Conservation (phyloP, 1,140 invertebrate species). For the Euwallacea similis region DNA sequence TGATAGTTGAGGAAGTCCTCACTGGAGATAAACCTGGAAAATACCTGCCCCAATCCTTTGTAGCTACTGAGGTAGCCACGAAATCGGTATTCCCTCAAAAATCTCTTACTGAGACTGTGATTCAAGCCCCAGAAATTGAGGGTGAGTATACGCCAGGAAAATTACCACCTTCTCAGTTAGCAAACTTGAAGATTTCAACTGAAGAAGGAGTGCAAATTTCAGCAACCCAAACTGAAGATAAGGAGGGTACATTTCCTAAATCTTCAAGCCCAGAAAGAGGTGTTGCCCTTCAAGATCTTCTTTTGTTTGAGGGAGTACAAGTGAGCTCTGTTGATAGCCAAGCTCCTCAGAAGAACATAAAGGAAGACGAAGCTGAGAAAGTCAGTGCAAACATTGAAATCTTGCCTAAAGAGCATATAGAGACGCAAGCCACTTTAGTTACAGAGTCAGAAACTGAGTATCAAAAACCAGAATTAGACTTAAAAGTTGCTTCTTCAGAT, state of each 20-base stretch:
- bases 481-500: constrained; percentile 57
- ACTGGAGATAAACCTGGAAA: constrained; percentile 72
- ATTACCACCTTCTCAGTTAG: constrained; percentile 63
- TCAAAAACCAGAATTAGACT: constrained; percentile 50
- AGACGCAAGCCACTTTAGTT: constrained; percentile 60
- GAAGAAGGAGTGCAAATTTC: constrained; percentile 65
- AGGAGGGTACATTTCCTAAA: constrained; percentile 61
- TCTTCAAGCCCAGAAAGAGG: constrained; percentile 56
- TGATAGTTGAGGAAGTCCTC: constrained; percentile 68
- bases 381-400: constrained; percentile 62
- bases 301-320: constrained; percentile 62
- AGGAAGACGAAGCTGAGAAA: constrained; percentile 53
- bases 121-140: constrained; percentile 67
- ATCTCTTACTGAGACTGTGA: constrained; percentile 65
- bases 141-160: constrained; percentile 58
- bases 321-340: constrained; percentile 62
- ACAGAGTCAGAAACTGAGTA: constrained; percentile 64
- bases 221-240: constrained; percentile 63
- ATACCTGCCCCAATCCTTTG: constrained; percentile 76
- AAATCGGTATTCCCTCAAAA: constrained; percentile 65
- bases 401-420: constrained; percentile 61
- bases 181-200: constrained; percentile 61
- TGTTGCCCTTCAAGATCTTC: constrained; percentile 60
- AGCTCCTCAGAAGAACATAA: constrained; percentile 61
- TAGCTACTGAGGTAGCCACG: constrained; percentile 74